Conservation (phyloP, 2,888 invertebrate species). For the Drosophila siamana region DNA sequence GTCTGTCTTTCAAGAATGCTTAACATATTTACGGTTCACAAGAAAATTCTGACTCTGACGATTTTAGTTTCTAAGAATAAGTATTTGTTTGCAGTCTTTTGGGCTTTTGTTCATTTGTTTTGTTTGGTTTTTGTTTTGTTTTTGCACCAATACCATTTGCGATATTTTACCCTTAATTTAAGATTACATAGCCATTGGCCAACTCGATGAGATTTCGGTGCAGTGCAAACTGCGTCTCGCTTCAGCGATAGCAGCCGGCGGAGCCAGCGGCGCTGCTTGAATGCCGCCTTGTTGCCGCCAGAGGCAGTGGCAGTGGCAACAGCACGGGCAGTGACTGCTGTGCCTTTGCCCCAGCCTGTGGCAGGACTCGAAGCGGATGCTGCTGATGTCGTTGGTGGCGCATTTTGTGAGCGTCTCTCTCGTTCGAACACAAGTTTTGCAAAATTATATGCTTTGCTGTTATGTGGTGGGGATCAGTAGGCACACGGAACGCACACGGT, state of each 20-base stretch:
- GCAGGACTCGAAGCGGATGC: conserved; percentile 38
- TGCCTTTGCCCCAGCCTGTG: conserved; percentile 20
- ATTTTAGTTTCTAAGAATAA: background rate
- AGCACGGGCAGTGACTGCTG: conserved; percentile 20
- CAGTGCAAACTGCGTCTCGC: conserved; percentile 50
- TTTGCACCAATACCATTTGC: conserved; percentile 84
- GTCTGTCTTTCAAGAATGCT: background rate
- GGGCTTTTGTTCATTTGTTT: conserved; percentile 38
- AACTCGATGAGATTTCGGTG: conserved; percentile 39
- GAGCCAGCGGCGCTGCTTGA: conserved; percentile 47
- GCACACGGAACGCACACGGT: conserved; percentile 9
- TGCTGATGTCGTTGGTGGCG: conserved; percentile 49
- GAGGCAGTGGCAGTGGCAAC: conserved; percentile 25
- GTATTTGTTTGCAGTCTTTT: conserved; percentile 25
- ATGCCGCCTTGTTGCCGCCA: conserved; percentile 48
- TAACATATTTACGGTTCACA: background rate
- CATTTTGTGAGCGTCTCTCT: conserved; percentile 49
- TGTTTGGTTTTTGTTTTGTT: conserved; percentile 55
- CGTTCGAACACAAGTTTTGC: conserved; percentile 39
- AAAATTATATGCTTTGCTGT: conserved; percentile 11
- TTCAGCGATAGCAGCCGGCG: conserved; percentile 61
- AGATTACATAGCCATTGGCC: conserved; percentile 79
- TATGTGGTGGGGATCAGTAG: conserved; percentile 1
- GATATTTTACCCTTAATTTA: conserved; percentile 84
- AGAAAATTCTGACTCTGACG: background rate